These are phyloP conservation scores for Sepioteuthis lessoniana DNA, from an alignment of 2,888 invertebrate species.

Conservation along the genomic window DNA sequence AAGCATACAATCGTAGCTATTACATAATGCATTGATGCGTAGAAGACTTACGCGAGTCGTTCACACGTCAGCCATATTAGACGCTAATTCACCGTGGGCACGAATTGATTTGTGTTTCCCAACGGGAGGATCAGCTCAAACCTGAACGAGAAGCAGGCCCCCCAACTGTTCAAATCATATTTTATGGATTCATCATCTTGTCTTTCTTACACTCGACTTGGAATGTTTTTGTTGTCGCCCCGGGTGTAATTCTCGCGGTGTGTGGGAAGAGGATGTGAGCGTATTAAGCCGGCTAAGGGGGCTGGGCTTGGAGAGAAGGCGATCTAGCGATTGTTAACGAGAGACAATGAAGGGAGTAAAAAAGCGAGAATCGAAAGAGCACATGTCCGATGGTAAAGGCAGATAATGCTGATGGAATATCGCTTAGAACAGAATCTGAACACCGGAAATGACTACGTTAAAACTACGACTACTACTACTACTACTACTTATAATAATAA, in stretches of 20 bases:
- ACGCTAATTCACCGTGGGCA: neutral
- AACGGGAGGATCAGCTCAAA: neutral
- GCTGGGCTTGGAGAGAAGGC: neutral
- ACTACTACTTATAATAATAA: too few relatives aligned
- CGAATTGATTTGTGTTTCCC: neutral
- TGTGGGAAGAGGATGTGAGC: neutral
- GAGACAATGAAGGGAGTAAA: neutral
- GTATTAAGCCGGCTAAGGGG: neutral
- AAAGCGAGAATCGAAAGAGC: too few relatives aligned
- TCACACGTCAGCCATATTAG: neutral
- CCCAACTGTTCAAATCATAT: neutral
- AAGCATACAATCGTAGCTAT: too few relatives aligned
- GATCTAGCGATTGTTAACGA: neutral
- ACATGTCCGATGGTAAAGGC: too few relatives aligned
- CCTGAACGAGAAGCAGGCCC: neutral
- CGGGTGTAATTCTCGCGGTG: neutral
- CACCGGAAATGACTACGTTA: too few relatives aligned
- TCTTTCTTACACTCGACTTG: neutral
- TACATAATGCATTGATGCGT: too few relatives aligned
- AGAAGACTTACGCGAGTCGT: too few relatives aligned
- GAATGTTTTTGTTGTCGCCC: slow-evolving; percentile 23
- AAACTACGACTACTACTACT: too few relatives aligned
- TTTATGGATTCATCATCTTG: neutral
- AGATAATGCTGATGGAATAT: too few relatives aligned
- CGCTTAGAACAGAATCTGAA: too few relatives aligned